A percentile compares a stretch with the other conserved stretches of the same genome.
Evolutionary conservation across 1,140 invertebrate species (phyloP).

Genomic region (Thaumatotibia leucotreta): DNA sequence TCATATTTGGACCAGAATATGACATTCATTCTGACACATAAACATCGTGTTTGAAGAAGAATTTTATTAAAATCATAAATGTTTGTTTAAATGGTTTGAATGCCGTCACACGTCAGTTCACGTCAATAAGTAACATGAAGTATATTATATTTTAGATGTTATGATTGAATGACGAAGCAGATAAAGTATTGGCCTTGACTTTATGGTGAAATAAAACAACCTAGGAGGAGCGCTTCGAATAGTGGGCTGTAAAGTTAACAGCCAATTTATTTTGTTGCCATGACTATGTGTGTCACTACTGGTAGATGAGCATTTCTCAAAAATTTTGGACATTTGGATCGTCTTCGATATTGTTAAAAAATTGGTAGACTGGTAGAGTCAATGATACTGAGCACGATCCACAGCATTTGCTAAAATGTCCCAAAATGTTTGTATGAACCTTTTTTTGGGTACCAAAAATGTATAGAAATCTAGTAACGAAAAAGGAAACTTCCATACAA

Average conservation of each 20-base stretch:
- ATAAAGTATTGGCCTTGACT: background rate
- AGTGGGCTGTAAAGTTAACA: slow-evolving; percentile 2
- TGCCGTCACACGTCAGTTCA: background rate
- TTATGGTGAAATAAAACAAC: background rate
- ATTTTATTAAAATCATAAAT: background rate
- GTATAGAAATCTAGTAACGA: no score
- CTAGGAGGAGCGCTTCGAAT: background rate
- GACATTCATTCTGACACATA: background rate
- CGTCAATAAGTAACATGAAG: background rate
- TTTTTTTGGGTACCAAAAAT: no score
- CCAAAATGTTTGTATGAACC: no score
- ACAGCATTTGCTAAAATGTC: no score
- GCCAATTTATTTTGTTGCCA: background rate
- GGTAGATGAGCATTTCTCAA: no score
- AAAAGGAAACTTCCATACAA: no score
- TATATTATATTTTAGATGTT: background rate
- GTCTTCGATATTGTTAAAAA: no score
- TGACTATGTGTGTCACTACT: background rate
- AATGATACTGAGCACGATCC: no score
- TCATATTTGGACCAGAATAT: background rate
- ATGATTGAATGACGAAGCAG: background rate
- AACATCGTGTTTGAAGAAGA: background rate
- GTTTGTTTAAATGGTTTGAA: background rate
- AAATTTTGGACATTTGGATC: no score
- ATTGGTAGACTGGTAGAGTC: no score